Evolutionary conservation across 2,113 vertebrate species (phyloP).

Genomic region (Mola mola): DNA sequence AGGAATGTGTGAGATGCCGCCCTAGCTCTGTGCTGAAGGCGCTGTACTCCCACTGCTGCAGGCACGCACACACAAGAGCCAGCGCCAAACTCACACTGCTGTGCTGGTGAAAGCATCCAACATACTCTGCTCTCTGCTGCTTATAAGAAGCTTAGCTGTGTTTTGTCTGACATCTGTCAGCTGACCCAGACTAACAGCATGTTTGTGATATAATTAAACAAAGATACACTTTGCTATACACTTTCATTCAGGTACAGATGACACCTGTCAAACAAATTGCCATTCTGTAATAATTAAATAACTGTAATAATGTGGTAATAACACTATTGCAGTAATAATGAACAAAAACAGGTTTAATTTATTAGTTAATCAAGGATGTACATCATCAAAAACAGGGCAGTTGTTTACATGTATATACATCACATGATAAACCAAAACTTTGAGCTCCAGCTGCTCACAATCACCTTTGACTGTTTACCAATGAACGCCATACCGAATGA

Average conservation of each 20-base stretch:
- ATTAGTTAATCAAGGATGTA: background rate
- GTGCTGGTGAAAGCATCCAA: constrained; percentile 16
- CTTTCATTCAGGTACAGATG: constrained; percentile 1
- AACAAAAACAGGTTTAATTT: background rate
- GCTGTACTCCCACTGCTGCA: constrained; percentile 6
- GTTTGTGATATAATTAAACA: background rate
- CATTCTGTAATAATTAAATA: background rate
- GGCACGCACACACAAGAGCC: background rate
- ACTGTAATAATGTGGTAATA: background rate
- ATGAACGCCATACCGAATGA: background rate
- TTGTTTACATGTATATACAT: background rate
- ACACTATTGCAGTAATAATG: background rate
- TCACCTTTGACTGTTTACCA: constrained; percentile 1
- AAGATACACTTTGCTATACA: background rate
- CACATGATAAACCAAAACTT: too few relatives aligned
- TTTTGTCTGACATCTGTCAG: constrained; percentile 31
- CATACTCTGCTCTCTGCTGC: constrained; percentile 10
- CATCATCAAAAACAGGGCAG: background rate
- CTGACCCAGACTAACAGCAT: constrained; percentile 1
- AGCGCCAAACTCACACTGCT: background rate
- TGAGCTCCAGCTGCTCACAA: constrained; percentile 16
- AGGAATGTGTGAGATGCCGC: constrained; percentile 20
- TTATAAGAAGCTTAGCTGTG: constrained; percentile 8
- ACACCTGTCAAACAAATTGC: constrained; percentile 17
- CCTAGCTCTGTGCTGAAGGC: constrained; percentile 8